These are phyloP conservation scores for Haplochromis vanheusdeni DNA, from an alignment of 2,113 vertebrate species.

Conservation along the genomic window DNA sequence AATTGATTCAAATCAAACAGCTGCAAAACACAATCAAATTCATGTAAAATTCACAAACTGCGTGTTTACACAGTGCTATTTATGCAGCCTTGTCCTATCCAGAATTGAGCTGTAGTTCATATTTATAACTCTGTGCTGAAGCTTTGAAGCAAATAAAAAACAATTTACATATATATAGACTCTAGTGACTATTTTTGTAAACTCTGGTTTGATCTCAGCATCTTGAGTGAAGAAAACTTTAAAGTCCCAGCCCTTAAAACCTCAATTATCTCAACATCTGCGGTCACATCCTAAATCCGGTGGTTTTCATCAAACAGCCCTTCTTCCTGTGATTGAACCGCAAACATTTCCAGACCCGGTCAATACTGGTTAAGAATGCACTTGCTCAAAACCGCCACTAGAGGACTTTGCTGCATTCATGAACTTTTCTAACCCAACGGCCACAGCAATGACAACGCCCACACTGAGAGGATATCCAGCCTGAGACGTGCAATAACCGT, in stretches of 20 bases:
- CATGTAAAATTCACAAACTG: neutral
- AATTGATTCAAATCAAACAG: neutral
- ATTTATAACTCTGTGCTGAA: neutral
- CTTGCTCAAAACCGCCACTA: slow-evolving; percentile 27
- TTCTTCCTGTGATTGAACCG: neutral
- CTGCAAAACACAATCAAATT: neutral
- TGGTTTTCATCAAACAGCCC: neutral
- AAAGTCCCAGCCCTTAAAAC: neutral
- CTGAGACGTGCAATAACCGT: neutral
- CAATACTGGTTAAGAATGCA: neutral
- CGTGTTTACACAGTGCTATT: neutral
- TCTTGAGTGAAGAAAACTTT: neutral
- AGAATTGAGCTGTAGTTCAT: neutral
- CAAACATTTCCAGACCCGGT: slow-evolving; percentile 8
- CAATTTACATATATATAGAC: neutral
- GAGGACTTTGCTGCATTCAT: slow-evolving; percentile 38
- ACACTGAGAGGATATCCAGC: slow-evolving; percentile 24
- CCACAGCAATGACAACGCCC: slow-evolving; percentile 41
- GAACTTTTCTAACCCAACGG: slow-evolving; percentile 6
- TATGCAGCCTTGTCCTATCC: neutral
- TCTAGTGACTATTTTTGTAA: neutral
- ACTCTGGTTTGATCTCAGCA: neutral
- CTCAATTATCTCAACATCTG: neutral
- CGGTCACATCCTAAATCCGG: neutral
- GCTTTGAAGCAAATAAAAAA: neutral